Conservation (phyloP, 2,113 vertebrate species). For the Microtus montanus region DNA sequence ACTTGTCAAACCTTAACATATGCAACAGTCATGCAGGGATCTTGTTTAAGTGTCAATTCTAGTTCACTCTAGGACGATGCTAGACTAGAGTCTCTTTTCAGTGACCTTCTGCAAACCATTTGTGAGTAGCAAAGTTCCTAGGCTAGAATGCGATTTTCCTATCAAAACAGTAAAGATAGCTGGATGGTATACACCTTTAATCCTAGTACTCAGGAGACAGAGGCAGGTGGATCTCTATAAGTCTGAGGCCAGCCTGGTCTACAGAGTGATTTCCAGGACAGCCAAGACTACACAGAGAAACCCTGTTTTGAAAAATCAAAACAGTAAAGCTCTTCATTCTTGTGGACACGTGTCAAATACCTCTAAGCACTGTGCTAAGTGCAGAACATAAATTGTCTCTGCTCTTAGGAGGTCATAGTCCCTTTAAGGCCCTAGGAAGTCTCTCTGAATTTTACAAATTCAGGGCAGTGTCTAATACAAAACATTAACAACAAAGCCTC, state of each 20-base stretch:
- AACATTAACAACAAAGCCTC: not conserved
- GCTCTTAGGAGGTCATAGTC: not conserved
- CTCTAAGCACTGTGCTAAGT: not conserved
- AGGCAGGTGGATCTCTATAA: no score
- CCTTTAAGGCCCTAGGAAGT: not conserved
- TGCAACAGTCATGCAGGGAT: not conserved
- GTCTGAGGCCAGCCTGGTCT: no score
- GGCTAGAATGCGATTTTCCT: not conserved
- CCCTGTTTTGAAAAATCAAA: not conserved
- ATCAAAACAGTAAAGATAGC: not conserved
- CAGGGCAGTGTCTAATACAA: constrained; percentile 25
- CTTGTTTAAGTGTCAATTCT: not conserved
- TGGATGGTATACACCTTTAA: no score
- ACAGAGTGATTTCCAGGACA: no score
- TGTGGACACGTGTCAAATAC: not conserved
- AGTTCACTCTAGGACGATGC: not conserved
- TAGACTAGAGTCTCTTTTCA: not conserved
- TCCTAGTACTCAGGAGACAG: no score
- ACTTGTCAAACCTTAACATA: not conserved
- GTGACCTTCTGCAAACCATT: not conserved
- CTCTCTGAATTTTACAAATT: constrained; percentile 10
- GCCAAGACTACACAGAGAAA: no score
- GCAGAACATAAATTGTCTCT: constrained; percentile 13
- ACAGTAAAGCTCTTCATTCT: not conserved
- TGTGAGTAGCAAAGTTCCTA: not conserved